phyloP scores from a whole-genome alignment of 1,140 invertebrate genomes.

The Aphelenchoides besseyi region DNA sequence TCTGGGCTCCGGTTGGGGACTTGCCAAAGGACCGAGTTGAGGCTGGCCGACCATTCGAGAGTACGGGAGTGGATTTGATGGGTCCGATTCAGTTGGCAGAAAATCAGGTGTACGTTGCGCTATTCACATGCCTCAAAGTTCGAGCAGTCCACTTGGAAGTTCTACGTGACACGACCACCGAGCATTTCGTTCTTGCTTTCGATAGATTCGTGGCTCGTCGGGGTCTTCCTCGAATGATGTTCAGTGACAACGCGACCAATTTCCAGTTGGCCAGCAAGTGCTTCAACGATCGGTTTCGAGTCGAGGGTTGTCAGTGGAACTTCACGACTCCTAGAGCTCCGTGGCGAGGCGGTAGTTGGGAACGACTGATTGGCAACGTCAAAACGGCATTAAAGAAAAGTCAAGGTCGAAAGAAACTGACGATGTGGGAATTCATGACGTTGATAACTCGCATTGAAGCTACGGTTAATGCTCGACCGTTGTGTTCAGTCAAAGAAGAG shows the following conservation, averaged over 20 bases:
- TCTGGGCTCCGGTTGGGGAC: not conserved
- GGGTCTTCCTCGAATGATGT: not conserved
- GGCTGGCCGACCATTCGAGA: not conserved
- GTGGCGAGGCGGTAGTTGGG: conserved; percentile 6
- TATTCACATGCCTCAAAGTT: conserved; percentile 10
- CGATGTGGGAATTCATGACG: not conserved
- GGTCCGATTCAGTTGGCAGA: not conserved
- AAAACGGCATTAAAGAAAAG: not conserved
- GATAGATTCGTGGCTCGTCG: not conserved
- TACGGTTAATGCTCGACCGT: not conserved
- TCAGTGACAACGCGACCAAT: not conserved
- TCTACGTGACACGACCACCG: not conserved
- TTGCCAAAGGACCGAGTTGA: not conserved
- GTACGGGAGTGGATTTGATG: not conserved
- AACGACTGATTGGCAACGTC: not conserved
- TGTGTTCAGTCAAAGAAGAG: not conserved
- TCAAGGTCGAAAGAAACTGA: not conserved
- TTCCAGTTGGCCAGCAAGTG: not conserved
- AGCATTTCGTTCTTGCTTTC: not conserved
- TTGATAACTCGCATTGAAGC: not conserved
- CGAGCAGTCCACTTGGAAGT: conserved; percentile 9
- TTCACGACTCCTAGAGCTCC: conserved; percentile 10
- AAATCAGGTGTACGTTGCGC: not conserved
- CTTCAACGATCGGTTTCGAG: not conserved
- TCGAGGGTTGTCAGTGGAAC: not conserved